A percentile compares a stretch with the other conserved stretches of the same genome.
Conservation (phyloP, 2,113 vertebrate genomes). For the Barnardius zonarius region DNA sequence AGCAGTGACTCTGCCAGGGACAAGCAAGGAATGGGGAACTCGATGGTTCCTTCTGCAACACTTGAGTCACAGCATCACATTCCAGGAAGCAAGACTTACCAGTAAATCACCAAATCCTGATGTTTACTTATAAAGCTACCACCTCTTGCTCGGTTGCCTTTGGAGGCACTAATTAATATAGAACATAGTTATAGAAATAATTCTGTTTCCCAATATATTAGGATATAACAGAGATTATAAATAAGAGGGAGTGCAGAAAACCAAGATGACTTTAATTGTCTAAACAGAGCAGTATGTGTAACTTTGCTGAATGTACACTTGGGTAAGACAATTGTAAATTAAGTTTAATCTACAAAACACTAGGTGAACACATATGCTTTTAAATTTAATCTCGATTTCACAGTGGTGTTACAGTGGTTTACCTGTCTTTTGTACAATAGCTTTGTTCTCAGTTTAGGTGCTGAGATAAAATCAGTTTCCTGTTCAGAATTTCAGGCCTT, state of each 20-base stretch:
- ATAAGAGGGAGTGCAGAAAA: not conserved
- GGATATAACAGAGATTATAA: not conserved
- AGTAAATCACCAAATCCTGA: not conserved
- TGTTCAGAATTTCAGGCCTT: not conserved
- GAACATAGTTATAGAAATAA: not conserved
- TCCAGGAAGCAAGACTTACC: not conserved
- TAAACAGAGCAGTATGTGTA: not conserved
- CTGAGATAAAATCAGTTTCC: not conserved
- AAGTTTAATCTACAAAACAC: not conserved
- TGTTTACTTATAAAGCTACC: not conserved
- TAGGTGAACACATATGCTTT: not conserved
- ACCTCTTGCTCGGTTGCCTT: not conserved
- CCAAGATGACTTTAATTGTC: not conserved
- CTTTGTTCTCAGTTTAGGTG: not conserved
- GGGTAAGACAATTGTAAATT: not conserved
- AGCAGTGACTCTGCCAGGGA: not conserved
- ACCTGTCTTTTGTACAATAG: not conserved
- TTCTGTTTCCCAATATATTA: not conserved
- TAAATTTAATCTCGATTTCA: not conserved
- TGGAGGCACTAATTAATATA: not conserved
- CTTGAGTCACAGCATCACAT: not conserved
- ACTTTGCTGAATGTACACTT: not conserved
- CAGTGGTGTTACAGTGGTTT: not conserved
- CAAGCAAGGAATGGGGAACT: not conserved
- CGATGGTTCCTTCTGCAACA: not conserved